Evolutionary conservation across 1,140 invertebrate species (phyloP), one percentile per base, ranked within the genome.

Genomic region (Drosophila novamexicana): DNA sequence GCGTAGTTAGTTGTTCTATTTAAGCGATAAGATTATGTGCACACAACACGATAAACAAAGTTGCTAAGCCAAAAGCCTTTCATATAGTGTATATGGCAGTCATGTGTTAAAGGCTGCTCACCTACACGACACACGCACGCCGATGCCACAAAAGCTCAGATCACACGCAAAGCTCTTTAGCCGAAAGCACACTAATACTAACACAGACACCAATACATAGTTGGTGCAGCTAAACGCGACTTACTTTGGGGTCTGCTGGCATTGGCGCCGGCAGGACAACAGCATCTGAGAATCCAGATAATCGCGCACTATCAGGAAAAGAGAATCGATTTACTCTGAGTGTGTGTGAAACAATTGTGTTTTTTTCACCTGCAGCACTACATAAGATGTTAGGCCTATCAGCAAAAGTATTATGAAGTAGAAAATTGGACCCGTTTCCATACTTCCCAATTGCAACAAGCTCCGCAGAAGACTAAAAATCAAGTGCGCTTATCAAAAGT

Each of bases 391-490:
- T 29, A 89, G 70, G 34, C 83, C 79, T 14, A 86, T 53, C 1
- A 81, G 16, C 12, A 88, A 47, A 2, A 81, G 58, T 16, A 73
- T 4, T 32, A 84, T 10, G 54, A 88, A 81, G 8, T 53, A 63
- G 6, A 70, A 47, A 18, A 76, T 18, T 34, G 79, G 50, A 36
- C 64, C 42, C 44, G 45, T 71, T 49, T 64, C 84, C 83, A 86
- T 86, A 64, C 22, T 29, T 29, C 22, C 22, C 22, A 29, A 4
- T 73, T 68, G 76, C 58, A 64, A 47, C 62, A 39, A 62, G 69
- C 64, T 61, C 77, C 52, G 39, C 18, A 52, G 29, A 52, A 83
- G 84, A 86, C 83, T 86, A 78, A 83, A 67, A 83, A 67, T 63
- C 66, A 61, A 47, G 54, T 32, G 12, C 42, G 58, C 75, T 75